These are phyloP conservation scores for Agrenia bidenticulata DNA, from an alignment of 2,888 invertebrate species.

Conservation along the genomic window DNA sequence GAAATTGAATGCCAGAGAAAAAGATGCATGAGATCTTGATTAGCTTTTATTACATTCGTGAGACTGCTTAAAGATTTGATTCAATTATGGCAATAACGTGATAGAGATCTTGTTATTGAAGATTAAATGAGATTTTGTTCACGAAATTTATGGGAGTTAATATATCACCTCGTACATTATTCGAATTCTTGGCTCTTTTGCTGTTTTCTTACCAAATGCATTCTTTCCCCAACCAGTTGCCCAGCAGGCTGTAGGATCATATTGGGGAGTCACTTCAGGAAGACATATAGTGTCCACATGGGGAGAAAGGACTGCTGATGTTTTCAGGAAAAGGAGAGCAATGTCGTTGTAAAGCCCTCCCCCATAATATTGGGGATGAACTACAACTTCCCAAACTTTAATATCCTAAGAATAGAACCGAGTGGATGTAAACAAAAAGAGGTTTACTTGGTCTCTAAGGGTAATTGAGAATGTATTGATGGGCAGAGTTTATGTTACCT, in stretches of 20 bases:
- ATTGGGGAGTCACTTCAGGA: conserved; percentile 58
- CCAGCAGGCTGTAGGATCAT: conserved; percentile 63
- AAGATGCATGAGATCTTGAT: conserved; percentile 15
- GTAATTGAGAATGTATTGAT: conserved; percentile 53
- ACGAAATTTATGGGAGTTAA: not conserved
- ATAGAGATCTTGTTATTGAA: conserved; percentile 7
- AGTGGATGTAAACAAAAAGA: not conserved
- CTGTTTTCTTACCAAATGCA: conserved; percentile 67
- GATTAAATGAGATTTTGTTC: conserved; percentile 2
- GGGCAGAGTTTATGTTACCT: conserved; percentile 60
- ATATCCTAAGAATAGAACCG: conserved; percentile 40
- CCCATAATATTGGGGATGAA: conserved; percentile 67
- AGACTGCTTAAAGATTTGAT: conserved; percentile 12
- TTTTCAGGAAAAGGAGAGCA: conserved; percentile 67
- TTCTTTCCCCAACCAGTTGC: conserved; percentile 79
- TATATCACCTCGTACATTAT: not conserved
- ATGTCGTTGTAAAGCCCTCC: conserved; percentile 74
- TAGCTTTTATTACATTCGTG: conserved; percentile 18
- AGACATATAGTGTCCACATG: conserved; percentile 73
- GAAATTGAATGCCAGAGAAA: not conserved
- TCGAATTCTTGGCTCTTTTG: not conserved
- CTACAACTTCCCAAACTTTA: conserved; percentile 45
- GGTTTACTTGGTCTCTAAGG: too few relatives aligned
- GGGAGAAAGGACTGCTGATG: conserved; percentile 64
- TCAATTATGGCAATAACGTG: conserved; percentile 18